Evolutionary conservation across 2,113 vertebrate genomes (phyloP).

Genomic region (Microtus richardsoni): DNA sequence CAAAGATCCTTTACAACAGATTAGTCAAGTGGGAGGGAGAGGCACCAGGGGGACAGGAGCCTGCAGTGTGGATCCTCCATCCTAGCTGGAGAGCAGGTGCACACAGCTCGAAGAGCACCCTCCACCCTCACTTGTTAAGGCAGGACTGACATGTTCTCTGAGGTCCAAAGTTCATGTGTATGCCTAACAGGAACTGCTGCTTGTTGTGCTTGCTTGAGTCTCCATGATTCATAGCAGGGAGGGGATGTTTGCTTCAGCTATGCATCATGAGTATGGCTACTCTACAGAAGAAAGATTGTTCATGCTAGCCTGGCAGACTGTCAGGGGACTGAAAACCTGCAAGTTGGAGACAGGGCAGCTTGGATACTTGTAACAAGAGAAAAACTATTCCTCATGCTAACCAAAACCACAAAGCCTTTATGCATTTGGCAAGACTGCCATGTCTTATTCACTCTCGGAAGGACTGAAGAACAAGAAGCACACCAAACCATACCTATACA

Average conservation of each 20-base stretch:
- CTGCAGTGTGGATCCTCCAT: not conserved
- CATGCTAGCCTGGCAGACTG: not conserved
- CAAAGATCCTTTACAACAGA: not conserved
- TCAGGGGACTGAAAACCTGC: not conserved
- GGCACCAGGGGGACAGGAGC: not conserved
- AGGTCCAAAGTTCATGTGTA: not conserved
- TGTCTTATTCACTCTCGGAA: slow-evolving; percentile 48
- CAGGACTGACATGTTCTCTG: not conserved
- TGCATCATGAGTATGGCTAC: not conserved
- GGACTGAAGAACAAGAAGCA: slow-evolving; percentile 38
- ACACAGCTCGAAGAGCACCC: not conserved
- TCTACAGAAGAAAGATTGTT: not conserved
- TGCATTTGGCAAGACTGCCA: slow-evolving; percentile 37
- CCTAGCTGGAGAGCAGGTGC: not conserved
- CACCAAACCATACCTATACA: slow-evolving; percentile 48
- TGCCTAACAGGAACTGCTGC: not conserved
- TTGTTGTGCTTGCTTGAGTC: not conserved
- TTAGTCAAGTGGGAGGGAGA: not conserved
- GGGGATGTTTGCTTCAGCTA: not conserved
- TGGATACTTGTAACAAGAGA: not conserved
- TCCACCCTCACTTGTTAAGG: not conserved
- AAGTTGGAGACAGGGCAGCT: not conserved
- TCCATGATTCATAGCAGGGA: not conserved
- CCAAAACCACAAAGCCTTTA: slow-evolving; percentile 61
- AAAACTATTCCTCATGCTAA: not conserved